Conservation (phyloP, 2,797 vertebrate genomes). For the Cottoperca gobio region DNA sequence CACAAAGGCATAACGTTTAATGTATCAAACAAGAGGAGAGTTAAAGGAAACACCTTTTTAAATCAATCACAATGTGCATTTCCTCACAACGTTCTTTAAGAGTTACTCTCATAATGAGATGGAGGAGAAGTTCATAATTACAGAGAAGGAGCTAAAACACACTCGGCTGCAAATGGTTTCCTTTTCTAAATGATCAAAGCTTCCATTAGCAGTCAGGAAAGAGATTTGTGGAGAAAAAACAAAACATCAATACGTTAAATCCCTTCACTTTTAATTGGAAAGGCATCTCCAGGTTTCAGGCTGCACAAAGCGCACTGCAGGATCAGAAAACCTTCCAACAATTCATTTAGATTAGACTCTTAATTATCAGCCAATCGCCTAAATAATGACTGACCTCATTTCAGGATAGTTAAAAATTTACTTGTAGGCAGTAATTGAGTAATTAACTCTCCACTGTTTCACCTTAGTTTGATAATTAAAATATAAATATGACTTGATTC, state of each 20-base stretch:
- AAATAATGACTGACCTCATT: conserved; percentile 96
- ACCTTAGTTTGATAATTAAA: conserved; percentile 99
- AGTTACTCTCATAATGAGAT: no score
- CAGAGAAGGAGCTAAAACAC: conserved; percentile 84
- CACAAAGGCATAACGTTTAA: conserved; percentile 60
- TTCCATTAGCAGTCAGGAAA: conserved; percentile 79
- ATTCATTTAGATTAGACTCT: conserved; percentile 97
- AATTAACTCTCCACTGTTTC: conserved; percentile 97
- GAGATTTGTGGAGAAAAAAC: conserved; percentile 39
- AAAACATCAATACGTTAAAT: conserved; percentile 89
- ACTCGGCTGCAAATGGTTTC: conserved; percentile 87
- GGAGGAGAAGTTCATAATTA: conserved; percentile 93
- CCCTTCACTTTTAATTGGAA: conserved; percentile 92
- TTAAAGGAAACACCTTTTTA: conserved; percentile 89
- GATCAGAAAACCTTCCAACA: conserved; percentile 92
- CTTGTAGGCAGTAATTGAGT: conserved; percentile 95
- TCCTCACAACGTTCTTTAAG: no score
- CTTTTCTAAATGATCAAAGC: conserved; percentile 87
- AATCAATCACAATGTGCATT: conserved; percentile 89
- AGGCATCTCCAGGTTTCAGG: conserved; percentile 85
- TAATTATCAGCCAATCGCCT: conserved; percentile 99
- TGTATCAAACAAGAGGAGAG: conserved; percentile 94
- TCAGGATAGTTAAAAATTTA: conserved; percentile 98
- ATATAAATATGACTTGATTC: conserved; percentile 95
- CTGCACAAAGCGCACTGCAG: conserved; percentile 85